Evolutionary conservation across 2,888 invertebrate genomes (phyloP).

Genomic region (Lypha dubia): DNA sequence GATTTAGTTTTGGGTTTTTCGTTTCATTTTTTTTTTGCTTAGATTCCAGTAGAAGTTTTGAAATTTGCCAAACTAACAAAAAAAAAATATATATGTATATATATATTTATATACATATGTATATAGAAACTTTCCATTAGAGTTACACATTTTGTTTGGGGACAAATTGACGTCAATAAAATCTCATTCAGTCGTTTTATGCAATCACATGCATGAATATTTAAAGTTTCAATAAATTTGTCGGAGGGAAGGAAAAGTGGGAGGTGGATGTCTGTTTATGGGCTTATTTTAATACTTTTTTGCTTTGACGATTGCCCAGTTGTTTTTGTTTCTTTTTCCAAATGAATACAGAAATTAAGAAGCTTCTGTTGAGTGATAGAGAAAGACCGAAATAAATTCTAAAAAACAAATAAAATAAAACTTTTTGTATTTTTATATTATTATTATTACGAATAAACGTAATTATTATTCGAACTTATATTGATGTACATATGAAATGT

Average conservation of each 20-base stretch:
- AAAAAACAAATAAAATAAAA: slow-evolving; percentile 24
- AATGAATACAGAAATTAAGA: background rate
- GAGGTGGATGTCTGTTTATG: slow-evolving; percentile 3
- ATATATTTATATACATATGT: too few relatives aligned
- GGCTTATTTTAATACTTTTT: background rate
- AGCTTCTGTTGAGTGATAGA: slow-evolving; percentile 25
- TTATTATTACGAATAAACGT: too few relatives aligned
- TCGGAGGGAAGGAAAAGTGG: slow-evolving; percentile 1
- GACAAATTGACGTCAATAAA: slow-evolving; percentile 48
- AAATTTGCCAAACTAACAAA: slow-evolving; percentile 45
- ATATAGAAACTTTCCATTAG: background rate
- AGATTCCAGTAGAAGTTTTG: slow-evolving; percentile 9
- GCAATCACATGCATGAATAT: slow-evolving; percentile 5
- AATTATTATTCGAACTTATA: too few relatives aligned
- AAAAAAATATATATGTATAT: too few relatives aligned
- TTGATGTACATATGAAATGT: too few relatives aligned
- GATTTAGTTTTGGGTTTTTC: slow-evolving; percentile 25
- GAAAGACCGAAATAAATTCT: slow-evolving; percentile 18
- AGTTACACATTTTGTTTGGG: slow-evolving; percentile 20
- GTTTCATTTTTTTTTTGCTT: background rate
- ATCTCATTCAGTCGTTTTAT: background rate
- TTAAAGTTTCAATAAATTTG: too few relatives aligned
- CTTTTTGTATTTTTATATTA: too few relatives aligned
- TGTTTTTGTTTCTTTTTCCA: background rate
- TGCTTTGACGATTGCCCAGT: background rate